A percentile compares a stretch with the other conserved stretches of the same genome.
phyloP scores from a whole-genome alignment of 1,140 invertebrate species.

The Globodera rostochiensis region DNA sequence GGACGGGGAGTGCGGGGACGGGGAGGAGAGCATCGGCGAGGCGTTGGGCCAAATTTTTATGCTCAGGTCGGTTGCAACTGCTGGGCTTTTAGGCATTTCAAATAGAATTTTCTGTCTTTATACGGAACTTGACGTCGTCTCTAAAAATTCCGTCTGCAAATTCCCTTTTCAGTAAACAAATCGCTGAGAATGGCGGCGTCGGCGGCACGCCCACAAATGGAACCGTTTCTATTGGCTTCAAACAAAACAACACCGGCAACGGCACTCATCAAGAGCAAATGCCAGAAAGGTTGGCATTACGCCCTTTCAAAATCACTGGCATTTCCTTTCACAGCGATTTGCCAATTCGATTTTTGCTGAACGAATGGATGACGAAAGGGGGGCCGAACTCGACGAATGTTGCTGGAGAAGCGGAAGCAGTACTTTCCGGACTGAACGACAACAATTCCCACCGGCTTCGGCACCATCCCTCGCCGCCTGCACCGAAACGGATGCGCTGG shows the following conservation, averaged over 20 bases:
- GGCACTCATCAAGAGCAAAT: background rate
- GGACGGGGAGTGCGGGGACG: background rate
- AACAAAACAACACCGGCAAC: background rate
- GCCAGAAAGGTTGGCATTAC: background rate
- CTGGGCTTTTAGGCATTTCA: too few relatives aligned
- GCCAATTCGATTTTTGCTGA: conserved; percentile 9
- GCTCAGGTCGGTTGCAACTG: background rate
- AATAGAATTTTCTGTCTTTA: too few relatives aligned
- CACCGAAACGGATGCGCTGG: conserved; percentile 7
- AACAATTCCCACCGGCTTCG: background rate
- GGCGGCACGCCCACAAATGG: background rate
- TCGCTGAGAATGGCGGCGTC: background rate
- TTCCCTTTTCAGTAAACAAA: background rate
- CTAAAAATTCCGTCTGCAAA: too few relatives aligned
- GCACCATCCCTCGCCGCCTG: background rate
- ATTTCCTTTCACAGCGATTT: background rate
- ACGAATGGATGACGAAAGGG: conserved; percentile 7
- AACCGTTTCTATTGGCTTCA: background rate
- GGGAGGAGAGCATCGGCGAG: background rate
- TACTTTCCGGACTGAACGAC: background rate
- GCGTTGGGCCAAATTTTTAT: conserved; percentile 5
- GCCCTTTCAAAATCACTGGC: background rate
- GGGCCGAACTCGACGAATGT: background rate
- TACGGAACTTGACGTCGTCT: too few relatives aligned
- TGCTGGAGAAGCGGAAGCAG: background rate